Conservation (phyloP, 2,113 vertebrate species). For the Xiphorhynchus elegans region DNA sequence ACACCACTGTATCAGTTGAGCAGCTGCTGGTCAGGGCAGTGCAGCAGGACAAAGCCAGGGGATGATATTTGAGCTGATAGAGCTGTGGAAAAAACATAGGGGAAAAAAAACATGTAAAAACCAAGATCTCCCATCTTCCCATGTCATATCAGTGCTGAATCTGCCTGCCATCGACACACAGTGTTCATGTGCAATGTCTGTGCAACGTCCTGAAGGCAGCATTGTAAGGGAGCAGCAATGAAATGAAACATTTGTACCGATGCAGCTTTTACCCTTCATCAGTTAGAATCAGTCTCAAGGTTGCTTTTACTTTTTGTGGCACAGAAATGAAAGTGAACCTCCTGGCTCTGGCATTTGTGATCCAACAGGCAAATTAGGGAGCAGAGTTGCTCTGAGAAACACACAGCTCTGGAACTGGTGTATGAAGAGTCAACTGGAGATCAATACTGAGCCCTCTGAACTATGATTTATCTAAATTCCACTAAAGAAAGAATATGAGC, state of each 20-base stretch:
- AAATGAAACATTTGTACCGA: background rate
- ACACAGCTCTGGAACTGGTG: background rate
- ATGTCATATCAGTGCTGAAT: background rate
- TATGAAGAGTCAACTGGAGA: background rate
- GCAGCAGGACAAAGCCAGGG: background rate
- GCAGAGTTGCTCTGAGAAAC: background rate
- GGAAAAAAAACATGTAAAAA: background rate
- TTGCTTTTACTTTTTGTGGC: background rate
- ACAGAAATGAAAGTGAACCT: background rate
- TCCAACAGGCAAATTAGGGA: background rate
- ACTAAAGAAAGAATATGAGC: background rate
- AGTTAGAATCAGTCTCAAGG: background rate
- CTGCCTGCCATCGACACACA: background rate
- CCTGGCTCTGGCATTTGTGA: background rate
- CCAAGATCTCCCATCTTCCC: background rate
- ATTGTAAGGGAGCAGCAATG: background rate
- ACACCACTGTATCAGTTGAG: fast-evolving
- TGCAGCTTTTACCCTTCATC: background rate
- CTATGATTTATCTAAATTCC: background rate
- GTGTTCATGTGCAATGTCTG: background rate
- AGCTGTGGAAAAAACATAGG: background rate
- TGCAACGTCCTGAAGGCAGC: background rate
- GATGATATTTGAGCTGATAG: background rate
- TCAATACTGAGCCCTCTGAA: background rate
- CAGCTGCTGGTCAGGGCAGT: background rate